phyloP scores from a whole-genome alignment of 1,140 invertebrate species.

The Chelonus insularis region DNA sequence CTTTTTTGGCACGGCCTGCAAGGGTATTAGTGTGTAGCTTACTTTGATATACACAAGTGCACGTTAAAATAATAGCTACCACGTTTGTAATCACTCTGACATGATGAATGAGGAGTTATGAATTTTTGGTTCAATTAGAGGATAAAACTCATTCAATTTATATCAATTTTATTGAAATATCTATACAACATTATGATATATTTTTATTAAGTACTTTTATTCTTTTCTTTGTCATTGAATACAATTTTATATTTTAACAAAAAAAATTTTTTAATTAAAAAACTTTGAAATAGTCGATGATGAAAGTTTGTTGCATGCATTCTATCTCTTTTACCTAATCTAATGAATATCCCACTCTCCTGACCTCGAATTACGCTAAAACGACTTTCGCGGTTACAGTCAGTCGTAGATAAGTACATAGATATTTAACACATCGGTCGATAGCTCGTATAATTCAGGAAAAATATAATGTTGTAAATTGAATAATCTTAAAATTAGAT shows the following conservation, averaged over 20 bases:
- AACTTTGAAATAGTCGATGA: too few relatives aligned
- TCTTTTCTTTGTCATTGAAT: too few relatives aligned
- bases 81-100: too few relatives aligned
- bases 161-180: too few relatives aligned
- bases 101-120: too few relatives aligned
- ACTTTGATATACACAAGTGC: too few relatives aligned
- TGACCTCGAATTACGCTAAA: conserved; percentile 13
- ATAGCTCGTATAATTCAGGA: not conserved
- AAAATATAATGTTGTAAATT: not conserved
- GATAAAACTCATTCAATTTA: too few relatives aligned
- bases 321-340: conserved; percentile 13
- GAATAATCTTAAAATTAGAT: not conserved
- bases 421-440: not conserved
- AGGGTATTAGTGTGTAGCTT: not conserved
- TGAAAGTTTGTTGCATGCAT: conserved; percentile 15
- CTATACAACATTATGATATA: too few relatives aligned
- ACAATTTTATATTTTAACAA: too few relatives aligned
- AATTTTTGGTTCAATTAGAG: too few relatives aligned
- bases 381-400: conserved; percentile 12
- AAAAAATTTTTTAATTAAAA: not conserved
- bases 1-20: not conserved
- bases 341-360: conserved; percentile 8
- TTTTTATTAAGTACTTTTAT: too few relatives aligned
- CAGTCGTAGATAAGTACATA: not conserved
- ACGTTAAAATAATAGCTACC: too few relatives aligned